Evolutionary conservation across 2,888 invertebrate species (phyloP), one percentile per base, ranked within the genome.

Genomic region (Iselma pallidipennis): DNA sequence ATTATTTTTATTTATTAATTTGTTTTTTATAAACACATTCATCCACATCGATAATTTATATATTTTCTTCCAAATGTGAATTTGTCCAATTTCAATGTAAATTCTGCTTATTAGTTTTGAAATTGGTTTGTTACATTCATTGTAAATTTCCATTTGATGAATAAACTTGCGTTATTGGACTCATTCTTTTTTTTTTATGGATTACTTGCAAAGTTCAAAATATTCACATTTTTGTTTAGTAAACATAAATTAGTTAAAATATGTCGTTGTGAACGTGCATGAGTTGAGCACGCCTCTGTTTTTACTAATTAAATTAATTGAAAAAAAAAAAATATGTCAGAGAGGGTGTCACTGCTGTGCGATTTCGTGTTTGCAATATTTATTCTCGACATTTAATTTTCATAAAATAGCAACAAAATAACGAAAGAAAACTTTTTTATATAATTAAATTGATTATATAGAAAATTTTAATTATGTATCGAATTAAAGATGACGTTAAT

Each of bases 291-390:
- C 21, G 45, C 45, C 45, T 19, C 42, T 45, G 19, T 19, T 45
- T 21, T 45, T 45, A 21, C 21, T 45, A 45, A 45, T 45, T 45
- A 45, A 45, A 45, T 45, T 45, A 45, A 45, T 45, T 45, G 45
- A 45, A 45, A 45, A 37, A 37, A 37, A 45, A 21, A 9, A 21
- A 12, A 4, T 21, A 45, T 21, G 19, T 21, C 45, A 19, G 9
- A 45, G 4, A 2, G 45, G 45, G 45, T 45, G 45, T 45, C 9
- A 21, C 21, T 21, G 19, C 21, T 45, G 45, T 45, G 21, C 21
- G 16, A 45, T 45, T 45, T 21, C 45, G 10, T 19, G 45, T 45
- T 45, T 21, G 12, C 12, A 21, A 16, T 21, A 45, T 6, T 21
- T 45, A 21, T 45, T 12, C 10, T 6, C 10, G 21, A 9, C 19